A percentile compares a stretch with the other conserved stretches of the same genome.
phyloP scores from a whole-genome alignment of 2,888 invertebrate genomes.

The Shargacucullia verbasci region DNA sequence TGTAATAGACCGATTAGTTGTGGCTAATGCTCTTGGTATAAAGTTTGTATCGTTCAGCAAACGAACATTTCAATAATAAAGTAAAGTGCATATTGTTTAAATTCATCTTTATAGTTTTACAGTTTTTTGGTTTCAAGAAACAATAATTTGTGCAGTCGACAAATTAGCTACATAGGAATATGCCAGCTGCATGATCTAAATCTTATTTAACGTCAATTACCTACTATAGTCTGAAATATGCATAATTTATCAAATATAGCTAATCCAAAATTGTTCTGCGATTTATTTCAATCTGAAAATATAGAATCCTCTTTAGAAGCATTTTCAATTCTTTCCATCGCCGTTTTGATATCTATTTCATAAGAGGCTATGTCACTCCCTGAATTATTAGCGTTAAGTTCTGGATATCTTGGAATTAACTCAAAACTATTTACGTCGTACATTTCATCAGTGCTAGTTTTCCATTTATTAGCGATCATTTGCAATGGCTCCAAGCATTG shows the following conservation, averaged over 20 bases:
- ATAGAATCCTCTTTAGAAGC: conserved; percentile 53
- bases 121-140: no score
- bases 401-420: conserved; percentile 77
- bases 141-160: no score
- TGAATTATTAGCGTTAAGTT: conserved; percentile 67
- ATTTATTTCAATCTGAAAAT: conserved; percentile 41
- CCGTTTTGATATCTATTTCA: conserved; percentile 55
- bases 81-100: no score
- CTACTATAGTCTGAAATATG: background rate
- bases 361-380: conserved; percentile 64
- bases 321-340: conserved; percentile 50
- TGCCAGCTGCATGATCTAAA: background rate
- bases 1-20: no score
- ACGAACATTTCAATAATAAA: no score
- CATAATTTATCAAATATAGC: background rate
- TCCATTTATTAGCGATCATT: conserved; percentile 82
- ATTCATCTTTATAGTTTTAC: background rate
- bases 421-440: conserved; percentile 76
- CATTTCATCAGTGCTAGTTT: conserved; percentile 63
- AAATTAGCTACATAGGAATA: background rate
- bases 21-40: no score
- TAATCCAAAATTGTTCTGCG: background rate
- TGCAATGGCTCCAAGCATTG: conserved; percentile 82
- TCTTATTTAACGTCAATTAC: conserved; percentile 1
- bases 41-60: no score